Conservation (phyloP, 2,888 invertebrate species). For the Ceraclea dissimilis region DNA sequence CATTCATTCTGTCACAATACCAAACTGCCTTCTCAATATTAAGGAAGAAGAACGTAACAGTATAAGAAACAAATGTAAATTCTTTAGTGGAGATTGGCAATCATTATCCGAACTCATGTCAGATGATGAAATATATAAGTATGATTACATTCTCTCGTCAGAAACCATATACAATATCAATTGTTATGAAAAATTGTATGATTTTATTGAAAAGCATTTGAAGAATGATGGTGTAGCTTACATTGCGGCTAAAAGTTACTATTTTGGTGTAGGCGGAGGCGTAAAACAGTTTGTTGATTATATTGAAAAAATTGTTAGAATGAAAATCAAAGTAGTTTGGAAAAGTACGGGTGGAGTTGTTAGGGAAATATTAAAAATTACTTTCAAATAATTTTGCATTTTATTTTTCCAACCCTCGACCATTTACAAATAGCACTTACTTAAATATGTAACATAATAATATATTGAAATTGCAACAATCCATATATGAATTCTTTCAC, state of each 20-base stretch:
- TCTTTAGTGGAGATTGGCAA: constrained; percentile 71
- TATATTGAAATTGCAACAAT: neutral
- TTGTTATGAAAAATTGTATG: constrained; percentile 70
- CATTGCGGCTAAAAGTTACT: constrained; percentile 84
- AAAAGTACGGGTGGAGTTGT: constrained; percentile 54
- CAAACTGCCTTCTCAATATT: constrained; percentile 67
- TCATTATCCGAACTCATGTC: constrained; percentile 45
- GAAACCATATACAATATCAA: constrained; percentile 87
- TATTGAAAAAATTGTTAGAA: constrained; percentile 46
- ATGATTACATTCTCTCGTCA: constrained; percentile 80
- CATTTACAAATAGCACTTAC: neutral
- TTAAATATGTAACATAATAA: neutral
- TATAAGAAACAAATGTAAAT: constrained; percentile 42
- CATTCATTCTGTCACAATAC: constrained; percentile 68
- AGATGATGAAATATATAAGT: constrained; percentile 44
- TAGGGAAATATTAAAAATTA: constrained; percentile 55
- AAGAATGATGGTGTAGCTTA: constrained; percentile 55
- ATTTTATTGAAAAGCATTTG: constrained; percentile 57
- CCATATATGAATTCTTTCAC: too few species aligned
- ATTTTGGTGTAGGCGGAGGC: constrained; percentile 94
- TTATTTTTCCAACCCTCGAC: constrained; percentile 8
- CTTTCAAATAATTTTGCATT: constrained; percentile 29
- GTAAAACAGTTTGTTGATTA: constrained; percentile 64
- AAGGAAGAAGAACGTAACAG: constrained; percentile 36
- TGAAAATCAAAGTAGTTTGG: constrained; percentile 56